A percentile compares a stretch with the other conserved stretches of the same genome.
Evolutionary conservation across 2,113 vertebrate genomes (phyloP).

Genomic region (Alligator sinensis): DNA sequence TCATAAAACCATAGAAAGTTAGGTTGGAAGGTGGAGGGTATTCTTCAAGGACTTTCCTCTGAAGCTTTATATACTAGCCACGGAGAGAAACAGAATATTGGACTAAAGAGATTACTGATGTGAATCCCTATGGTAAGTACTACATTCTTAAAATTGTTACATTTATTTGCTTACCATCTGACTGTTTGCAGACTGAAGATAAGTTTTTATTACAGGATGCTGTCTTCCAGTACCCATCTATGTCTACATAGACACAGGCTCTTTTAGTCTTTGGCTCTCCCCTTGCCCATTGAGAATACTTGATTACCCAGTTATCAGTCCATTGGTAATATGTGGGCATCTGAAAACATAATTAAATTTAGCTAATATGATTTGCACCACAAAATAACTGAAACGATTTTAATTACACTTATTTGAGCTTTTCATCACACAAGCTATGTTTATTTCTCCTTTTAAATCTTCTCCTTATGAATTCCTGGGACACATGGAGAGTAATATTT

Average conservation of each 20-base stretch:
- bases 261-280: slow-evolving; percentile 80
- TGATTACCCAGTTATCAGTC: slow-evolving; percentile 81
- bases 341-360: slow-evolving; percentile 51
- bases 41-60: neutral
- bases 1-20: no score
- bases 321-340: slow-evolving; percentile 79
- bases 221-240: slow-evolving; percentile 84
- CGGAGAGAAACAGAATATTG: no score
- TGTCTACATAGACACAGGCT: slow-evolving; percentile 85
- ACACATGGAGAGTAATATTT: no score
- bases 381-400: neutral
- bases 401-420: neutral
- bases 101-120: no score
- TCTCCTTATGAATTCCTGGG: no score
- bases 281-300: slow-evolving; percentile 80
- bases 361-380: neutral
- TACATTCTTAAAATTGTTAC: neutral
- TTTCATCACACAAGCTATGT: neutral
- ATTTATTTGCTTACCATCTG: slow-evolving; percentile 73
- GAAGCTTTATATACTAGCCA: neutral
- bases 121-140: no score
- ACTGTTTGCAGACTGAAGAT: slow-evolving; percentile 83
- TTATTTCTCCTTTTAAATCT: no score
- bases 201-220: slow-evolving; percentile 75
- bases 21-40: neutral